phyloP scores from a whole-genome alignment of 2,797 vertebrate species.

The Sebastolobus alascanus region DNA sequence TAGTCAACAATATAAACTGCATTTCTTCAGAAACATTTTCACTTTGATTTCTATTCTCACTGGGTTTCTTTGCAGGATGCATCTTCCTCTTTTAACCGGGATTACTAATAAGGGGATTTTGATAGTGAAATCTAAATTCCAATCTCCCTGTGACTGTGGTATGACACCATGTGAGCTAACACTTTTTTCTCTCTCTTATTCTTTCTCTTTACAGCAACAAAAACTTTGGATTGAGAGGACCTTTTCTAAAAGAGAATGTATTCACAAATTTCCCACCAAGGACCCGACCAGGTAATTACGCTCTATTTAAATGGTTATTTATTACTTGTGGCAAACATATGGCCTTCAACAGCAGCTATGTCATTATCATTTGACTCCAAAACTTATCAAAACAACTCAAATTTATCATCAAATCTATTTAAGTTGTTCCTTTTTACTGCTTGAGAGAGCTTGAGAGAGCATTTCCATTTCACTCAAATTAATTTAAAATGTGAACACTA shows the following conservation, averaged over 20 bases:
- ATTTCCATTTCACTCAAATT: background rate
- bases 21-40: conserved; percentile 17
- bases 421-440: background rate
- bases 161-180: conserved; percentile 11
- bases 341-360: background rate
- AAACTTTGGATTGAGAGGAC: conserved; percentile 97
- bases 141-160: conserved; percentile 7
- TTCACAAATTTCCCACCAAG: conserved; percentile 92
- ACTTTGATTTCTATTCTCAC: conserved; percentile 16
- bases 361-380: background rate
- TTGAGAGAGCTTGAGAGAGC: background rate
- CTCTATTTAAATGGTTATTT: background rate
- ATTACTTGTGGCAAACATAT: background rate
- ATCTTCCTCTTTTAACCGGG: conserved; percentile 68
- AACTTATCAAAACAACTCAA: background rate
- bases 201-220: conserved; percentile 85
- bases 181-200: conserved; percentile 1
- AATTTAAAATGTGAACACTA: background rate
- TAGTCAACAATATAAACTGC: background rate
- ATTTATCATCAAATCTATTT: background rate
- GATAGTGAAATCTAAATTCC: conserved; percentile 42
- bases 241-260: conserved; percentile 95
- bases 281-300: conserved; percentile 90
- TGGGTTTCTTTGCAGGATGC: background rate
- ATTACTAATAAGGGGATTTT: conserved; percentile 84